A percentile compares a stretch with the other conserved stretches of the same genome.
phyloP scores from a whole-genome alignment of 2,113 vertebrate genomes.

The Oryzias celebensis region DNA sequence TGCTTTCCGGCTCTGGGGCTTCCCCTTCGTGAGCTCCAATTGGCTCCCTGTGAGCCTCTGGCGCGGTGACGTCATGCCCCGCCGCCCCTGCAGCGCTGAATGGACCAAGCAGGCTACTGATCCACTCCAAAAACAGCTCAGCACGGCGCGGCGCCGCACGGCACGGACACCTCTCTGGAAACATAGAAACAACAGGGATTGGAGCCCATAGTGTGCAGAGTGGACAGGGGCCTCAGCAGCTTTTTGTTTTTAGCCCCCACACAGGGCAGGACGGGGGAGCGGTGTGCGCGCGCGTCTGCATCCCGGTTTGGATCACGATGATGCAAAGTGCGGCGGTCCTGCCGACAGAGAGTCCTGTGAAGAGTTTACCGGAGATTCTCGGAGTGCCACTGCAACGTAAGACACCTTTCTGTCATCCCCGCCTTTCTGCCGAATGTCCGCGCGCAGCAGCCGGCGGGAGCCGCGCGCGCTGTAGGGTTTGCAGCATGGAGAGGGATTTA shows the following conservation, averaged over 20 bases:
- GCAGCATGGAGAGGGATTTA: conserved; percentile 7
- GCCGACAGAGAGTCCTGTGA: conserved; percentile 90
- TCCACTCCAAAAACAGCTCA: conserved; percentile 72
- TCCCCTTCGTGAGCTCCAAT: conserved; percentile 61
- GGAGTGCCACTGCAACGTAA: conserved; percentile 99
- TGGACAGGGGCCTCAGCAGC: conserved; percentile 36
- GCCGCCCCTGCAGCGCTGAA: conserved; percentile 90
- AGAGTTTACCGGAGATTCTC: conserved; percentile 96
- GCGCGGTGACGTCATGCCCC: conserved; percentile 85
- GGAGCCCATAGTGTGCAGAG: conserved; percentile 22
- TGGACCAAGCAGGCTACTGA: conserved; percentile 84
- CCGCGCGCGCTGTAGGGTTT: conserved; percentile 21
- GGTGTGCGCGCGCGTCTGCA: conserved; percentile 68
- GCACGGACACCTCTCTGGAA: conserved; percentile 54
- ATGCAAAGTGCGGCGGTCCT: conserved; percentile 96
- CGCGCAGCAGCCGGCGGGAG: conserved; percentile 46
- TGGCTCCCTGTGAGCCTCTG: conserved; percentile 76
- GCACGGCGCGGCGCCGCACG: conserved; percentile 44
- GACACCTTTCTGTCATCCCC: conserved; percentile 46
- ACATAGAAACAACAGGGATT: conserved; percentile 42
- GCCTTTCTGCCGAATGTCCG: conserved; percentile 48
- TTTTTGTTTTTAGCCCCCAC: conserved; percentile 29
- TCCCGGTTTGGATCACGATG: conserved; percentile 82
- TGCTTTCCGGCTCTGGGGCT: conserved; percentile 40
- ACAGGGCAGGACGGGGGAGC: conserved; percentile 55